Base-by-base conservation (phyloP, 1,140 invertebrate genomes). In the Branchinecta lindahli region DNA sequence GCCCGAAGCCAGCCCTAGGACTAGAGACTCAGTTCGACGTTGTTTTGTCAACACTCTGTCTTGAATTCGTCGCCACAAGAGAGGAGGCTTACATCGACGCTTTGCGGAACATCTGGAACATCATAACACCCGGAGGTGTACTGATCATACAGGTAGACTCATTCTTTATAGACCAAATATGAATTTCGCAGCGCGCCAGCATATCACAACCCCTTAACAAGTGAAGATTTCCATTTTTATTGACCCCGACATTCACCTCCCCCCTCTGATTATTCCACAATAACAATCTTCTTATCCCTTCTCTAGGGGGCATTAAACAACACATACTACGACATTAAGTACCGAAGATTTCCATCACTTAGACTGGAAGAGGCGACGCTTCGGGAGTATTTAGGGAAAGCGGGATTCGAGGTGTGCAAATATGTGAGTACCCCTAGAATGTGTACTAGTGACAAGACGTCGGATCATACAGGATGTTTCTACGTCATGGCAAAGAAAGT, bases 311-410 rank as follows among this genome's bases (percentile, higher is more conserved):
- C 52, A 61, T 20, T 61, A 20, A 61, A 61, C 18, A 61, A 61
- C 52, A 15, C 52, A 12, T 61, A 61, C 52, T 61, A 61, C 52
- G 18, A 61, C 12, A 61, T 61, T 15, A 61, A 61, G 52, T 12
- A 6, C 52, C 52, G 18, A 20, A 20, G 18, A 61, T 61, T 61
- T 20, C 18, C 52, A 61, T 61, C 52, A 61, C 12, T 61, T 61
- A 12, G 52, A 6, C 18, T 61, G 15, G 21, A 67, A 15, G 44
- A 67, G 21, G 20, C 12, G 21, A 33, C 12, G 18, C 18, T 66
- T 71, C 70, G 33, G 72, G 21, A 18, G 69, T n/a, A 33, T 67
- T 12, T 71, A 68, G 15, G 15, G 44, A 45, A 69, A 33, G 44
- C 68, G 15, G 45, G 21, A 69, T 33, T 45, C 4, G 15, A 69